Percentiles rank a stretch among this genome's conserved stretches.
Conservation (phyloP, 2,113 vertebrate genomes). For the Oncorhynchus kisutch region DNA sequence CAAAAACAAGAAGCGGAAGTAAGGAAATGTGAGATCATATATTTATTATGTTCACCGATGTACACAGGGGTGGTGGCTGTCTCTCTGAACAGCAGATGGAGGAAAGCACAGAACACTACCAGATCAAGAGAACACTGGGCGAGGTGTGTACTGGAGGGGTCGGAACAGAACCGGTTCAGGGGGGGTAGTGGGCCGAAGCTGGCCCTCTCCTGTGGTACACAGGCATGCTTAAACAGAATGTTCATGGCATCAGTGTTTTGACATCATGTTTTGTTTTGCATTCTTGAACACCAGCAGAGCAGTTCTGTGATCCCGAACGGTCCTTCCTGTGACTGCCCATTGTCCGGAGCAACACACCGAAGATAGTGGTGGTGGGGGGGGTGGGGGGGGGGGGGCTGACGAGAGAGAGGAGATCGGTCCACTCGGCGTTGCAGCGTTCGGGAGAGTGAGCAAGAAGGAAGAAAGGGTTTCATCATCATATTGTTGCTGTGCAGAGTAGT, state of each 20-base stretch:
- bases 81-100: conserved; percentile 23
- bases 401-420: background rate
- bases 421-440: conserved; percentile 10
- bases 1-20: conserved; percentile 17
- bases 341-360: background rate
- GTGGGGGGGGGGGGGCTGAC: background rate
- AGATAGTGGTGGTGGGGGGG: too few relatives aligned
- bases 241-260: background rate
- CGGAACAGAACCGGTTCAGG: too few relatives aligned
- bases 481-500: background rate
- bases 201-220: background rate
- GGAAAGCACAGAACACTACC: background rate
- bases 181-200: background rate
- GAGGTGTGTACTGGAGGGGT: background rate
- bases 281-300: background rate
- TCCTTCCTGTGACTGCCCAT: background rate
- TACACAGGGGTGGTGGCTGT: conserved; percentile 40
- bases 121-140: conserved; percentile 14
- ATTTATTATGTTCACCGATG: conserved; percentile 59
- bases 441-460: conserved; percentile 34
- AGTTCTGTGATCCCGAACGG: background rate
- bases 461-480: conserved; percentile 36
- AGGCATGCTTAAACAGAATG: background rate
- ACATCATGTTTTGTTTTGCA: background rate
- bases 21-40: conserved; percentile 49